phyloP scores from a whole-genome alignment of 1,140 invertebrate species.

The Drosophila cardini region DNA sequence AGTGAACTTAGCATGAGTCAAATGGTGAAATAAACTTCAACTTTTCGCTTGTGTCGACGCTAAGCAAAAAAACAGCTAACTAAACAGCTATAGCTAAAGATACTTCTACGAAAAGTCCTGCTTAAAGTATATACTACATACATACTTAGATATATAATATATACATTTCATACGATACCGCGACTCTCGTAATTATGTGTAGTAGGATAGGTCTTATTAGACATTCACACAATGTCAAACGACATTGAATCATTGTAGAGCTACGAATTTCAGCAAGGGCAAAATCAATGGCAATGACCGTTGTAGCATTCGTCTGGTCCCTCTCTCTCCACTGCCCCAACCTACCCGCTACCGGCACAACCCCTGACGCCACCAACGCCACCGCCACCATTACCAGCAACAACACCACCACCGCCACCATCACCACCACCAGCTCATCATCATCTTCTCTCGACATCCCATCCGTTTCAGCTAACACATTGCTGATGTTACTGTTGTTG shows the following conservation, averaged over 20 bases:
- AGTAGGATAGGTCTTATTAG: conserved; percentile 43
- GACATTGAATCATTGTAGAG: conserved; percentile 57
- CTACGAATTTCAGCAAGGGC: conserved; percentile 54
- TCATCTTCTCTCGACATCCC: conserved; percentile 30
- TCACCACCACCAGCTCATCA: conserved; percentile 9
- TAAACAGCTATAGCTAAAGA: no score
- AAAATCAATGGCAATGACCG: conserved; percentile 67
- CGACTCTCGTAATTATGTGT: conserved; percentile 1
- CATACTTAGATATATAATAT: background rate
- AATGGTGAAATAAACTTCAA: conserved; percentile 16
- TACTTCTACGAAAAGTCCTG: no score
- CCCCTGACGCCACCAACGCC: no score
- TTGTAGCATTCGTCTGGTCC: conserved; percentile 67
- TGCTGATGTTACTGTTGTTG: conserved; percentile 42
- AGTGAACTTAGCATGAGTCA: background rate
- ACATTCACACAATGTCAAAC: conserved; percentile 57
- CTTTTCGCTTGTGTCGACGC: no score
- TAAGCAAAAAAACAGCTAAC: no score
- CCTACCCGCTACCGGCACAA: no score
- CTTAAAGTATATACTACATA: no score
- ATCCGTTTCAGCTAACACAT: conserved; percentile 69
- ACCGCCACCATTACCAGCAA: no score
- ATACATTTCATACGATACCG: conserved; percentile 4
- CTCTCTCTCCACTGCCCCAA: conserved; percentile 12
- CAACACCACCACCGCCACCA: no score